Evolutionary conservation across 2,113 vertebrate species (phyloP).

Genomic region (Oreochromis spilurus): DNA sequence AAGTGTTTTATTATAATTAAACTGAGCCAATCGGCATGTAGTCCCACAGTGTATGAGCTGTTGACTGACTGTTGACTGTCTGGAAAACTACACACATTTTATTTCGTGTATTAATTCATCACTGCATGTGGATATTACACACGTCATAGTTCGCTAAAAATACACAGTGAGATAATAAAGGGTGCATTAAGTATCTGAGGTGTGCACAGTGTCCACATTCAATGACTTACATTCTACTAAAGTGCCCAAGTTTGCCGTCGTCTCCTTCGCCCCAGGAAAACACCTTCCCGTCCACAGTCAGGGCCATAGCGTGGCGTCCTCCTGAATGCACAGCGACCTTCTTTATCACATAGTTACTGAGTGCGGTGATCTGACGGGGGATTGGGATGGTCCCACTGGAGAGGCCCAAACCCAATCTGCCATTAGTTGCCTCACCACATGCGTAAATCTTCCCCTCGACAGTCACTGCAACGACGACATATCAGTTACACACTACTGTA

Average conservation of each 20-base stretch:
- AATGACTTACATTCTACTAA: slow-evolving; percentile 90
- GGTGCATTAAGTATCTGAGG: background rate
- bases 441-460: slow-evolving; percentile 96
- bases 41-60: background rate
- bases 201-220: background rate
- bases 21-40: background rate
- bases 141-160: background rate
- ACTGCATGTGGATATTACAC: background rate
- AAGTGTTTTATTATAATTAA: background rate
- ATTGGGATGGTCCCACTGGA: slow-evolving; percentile 95
- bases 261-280: slow-evolving; percentile 99
- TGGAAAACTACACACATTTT: background rate
- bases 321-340: slow-evolving; percentile 98
- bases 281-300: slow-evolving; percentile 97
- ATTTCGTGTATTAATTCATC: background rate
- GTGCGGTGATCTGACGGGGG: slow-evolving; percentile 91
- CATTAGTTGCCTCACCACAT: slow-evolving; percentile 96
- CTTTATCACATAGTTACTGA: slow-evolving; percentile 97
- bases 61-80: background rate
- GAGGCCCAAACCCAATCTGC: slow-evolving; percentile 89
- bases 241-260: slow-evolving; percentile 96
- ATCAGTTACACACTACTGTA: background rate
- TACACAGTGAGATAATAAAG: background rate
- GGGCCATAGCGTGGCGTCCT: slow-evolving; percentile 93
- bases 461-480: slow-evolving; percentile 76